Conservation (phyloP, 1,140 invertebrate species). For the Drosophila sechellia region DNA sequence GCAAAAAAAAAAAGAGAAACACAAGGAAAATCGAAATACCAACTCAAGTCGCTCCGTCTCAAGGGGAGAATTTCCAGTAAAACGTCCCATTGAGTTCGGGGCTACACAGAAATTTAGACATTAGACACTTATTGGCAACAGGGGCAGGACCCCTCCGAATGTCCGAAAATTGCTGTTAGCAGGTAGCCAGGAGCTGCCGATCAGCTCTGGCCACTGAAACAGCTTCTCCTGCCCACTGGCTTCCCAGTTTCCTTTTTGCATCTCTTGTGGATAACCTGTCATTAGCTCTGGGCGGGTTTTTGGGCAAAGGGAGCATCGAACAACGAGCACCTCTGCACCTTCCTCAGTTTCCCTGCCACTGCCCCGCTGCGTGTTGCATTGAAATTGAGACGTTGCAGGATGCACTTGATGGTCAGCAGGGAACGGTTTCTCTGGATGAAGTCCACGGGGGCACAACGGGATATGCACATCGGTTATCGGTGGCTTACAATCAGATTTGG, state of each 20-base stretch:
- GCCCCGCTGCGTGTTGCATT: constrained; percentile 46
- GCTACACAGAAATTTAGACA: constrained; percentile 74
- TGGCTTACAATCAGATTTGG: constrained; percentile 8
- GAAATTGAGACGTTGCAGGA: constrained; percentile 74
- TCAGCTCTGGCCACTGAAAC: constrained; percentile 55
- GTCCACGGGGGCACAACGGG: constrained; percentile 23
- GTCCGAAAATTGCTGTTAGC: constrained; percentile 61
- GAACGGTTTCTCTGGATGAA: background rate
- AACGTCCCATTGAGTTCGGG: constrained; percentile 41
- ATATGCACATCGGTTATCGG: background rate
- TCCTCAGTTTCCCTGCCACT: constrained; percentile 20
- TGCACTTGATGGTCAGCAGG: constrained; percentile 44
- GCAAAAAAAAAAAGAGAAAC: constrained; percentile 43
- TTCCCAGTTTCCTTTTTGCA: constrained; percentile 45
- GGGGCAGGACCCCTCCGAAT: constrained; percentile 25
- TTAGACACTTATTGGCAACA: constrained; percentile 81
- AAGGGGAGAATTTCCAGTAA: constrained; percentile 24
- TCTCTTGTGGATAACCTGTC: constrained; percentile 76
- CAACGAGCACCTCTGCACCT: constrained; percentile 19
- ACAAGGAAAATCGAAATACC: constrained; percentile 42
- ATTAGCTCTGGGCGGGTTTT: constrained; percentile 63
- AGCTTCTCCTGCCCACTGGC: constrained; percentile 5
- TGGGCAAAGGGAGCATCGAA: constrained; percentile 17
- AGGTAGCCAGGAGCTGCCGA: constrained; percentile 60
- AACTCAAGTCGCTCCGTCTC: constrained; percentile 20